Conservation (phyloP, 1,140 invertebrate genomes). For the Diabrotica virgifera region DNA sequence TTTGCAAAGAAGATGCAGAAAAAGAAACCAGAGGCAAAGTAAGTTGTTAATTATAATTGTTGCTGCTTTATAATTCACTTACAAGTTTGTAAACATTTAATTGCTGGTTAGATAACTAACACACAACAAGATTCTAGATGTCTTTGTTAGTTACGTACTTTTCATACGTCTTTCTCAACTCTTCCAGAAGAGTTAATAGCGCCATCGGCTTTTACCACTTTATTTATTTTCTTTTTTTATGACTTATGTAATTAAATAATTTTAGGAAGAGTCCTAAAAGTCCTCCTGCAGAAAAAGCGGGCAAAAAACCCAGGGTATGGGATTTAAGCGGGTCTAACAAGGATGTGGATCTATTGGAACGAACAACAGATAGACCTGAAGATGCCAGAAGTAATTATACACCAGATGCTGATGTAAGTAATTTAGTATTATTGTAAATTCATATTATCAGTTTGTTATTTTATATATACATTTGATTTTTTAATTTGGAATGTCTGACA, state of each 20-base stretch:
- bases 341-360: constrained; percentile 79
- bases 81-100: too few relatives aligned
- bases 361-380: constrained; percentile 74
- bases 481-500: too few relatives aligned
- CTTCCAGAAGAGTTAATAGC: too few relatives aligned
- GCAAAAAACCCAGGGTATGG: constrained; percentile 89
- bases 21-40: constrained; percentile 57
- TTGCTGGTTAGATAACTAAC: too few relatives aligned
- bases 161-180: too few relatives aligned
- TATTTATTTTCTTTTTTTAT: constrained; percentile 13
- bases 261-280: constrained; percentile 52
- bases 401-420: constrained; percentile 62
- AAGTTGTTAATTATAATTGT: constrained; percentile 33
- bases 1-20: constrained; percentile 67
- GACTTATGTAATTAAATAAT: background rate
- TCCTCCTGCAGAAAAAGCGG: constrained; percentile 67
- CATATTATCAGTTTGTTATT: background rate
- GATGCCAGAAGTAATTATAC: constrained; percentile 59
- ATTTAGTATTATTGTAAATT: background rate
- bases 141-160: too few relatives aligned
- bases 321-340: constrained; percentile 76
- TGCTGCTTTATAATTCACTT: too few relatives aligned
- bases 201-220: too few relatives aligned
- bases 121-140: too few relatives aligned
- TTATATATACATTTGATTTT: background rate